phyloP scores from a whole-genome alignment of 2,797 vertebrate species.

The Loris lydekkerianus region DNA sequence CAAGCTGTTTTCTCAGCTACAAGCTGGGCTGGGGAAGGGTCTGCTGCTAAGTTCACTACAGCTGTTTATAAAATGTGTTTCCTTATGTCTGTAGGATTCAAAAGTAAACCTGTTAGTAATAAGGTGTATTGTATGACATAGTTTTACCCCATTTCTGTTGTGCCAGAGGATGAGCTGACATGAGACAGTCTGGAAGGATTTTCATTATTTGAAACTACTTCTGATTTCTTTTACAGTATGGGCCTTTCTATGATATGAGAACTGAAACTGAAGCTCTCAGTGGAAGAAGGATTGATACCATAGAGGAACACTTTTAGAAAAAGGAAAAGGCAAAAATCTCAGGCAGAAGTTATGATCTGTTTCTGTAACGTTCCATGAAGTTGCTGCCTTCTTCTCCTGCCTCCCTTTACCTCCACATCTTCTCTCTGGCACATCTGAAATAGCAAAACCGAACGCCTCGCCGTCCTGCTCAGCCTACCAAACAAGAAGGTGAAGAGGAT shows the following conservation, averaged over 20 bases:
- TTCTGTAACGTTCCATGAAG: too few species aligned
- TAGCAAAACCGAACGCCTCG: background rate
- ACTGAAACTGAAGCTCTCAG: background rate
- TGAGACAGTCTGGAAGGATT: background rate
- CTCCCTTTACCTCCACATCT: background rate
- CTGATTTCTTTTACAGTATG: background rate
- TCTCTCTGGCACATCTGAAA: background rate
- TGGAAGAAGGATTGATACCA: background rate
- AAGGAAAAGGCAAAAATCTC: too few species aligned
- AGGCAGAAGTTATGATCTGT: too few species aligned
- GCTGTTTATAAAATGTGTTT: background rate
- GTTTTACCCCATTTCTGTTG: background rate
- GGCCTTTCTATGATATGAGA: background rate
- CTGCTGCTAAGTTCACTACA: background rate
- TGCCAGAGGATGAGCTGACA: background rate
- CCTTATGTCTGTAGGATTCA: background rate
- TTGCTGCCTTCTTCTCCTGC: too few species aligned
- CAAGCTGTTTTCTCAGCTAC: background rate
- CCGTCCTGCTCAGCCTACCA: too few species aligned
- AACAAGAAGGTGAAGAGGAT: background rate
- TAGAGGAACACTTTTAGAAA: background rate
- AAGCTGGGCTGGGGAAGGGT: background rate
- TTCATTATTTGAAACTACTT: background rate
- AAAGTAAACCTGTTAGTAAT: background rate
- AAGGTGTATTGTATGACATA: background rate